Base-by-base conservation (phyloP, 2,888 invertebrate species). In the Agapostemon virescens region DNA sequence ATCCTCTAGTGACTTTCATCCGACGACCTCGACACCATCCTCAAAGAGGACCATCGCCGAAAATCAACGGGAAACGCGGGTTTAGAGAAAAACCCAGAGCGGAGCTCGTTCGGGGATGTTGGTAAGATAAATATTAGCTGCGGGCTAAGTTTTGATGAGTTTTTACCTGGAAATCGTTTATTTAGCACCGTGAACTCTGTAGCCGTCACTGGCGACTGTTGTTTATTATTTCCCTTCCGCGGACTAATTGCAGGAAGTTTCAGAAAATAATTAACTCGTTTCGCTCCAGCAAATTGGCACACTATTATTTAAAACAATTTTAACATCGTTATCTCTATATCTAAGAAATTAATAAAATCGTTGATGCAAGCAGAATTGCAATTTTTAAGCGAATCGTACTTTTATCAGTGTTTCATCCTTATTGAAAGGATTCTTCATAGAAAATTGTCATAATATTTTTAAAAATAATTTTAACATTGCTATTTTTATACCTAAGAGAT, bases 1-100 rank as follows among this genome's bases (percentile, higher is more conserved):
- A 49, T 72, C 66, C 73, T 55, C 55, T 40, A 49, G 64, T 68
- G 66, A 52, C 81, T 74, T 74, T 38, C 63, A 67, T 79, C 49
- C 69, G 69, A 33, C 58, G 58, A 30, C 33, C 30, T 17, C 58
- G 58, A 61, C 58, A 30, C 33, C 26, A 30, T 30, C 9, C 58
- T 61, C 58, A 33, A 61, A 61, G 58, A 30, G 58, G 9, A 30
- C 33, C 55, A 55, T 55, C 55, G 55, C 55, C 55, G 26, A 55
- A 55, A 55, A 55, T 55, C 55, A 55, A 55, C 55, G 55, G 55
- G 55, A 26, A 15, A 15, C 26, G 26, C n/a, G 15, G 26, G 26
- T 26, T 15, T 15, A 55, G 26, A 26, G 26, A 55, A 55, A n/a
- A 55, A 55, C 5, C 15, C 26, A 5, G 17, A 17, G 55, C 5